Percentiles rank a stretch among this genome's conserved stretches.
Conservation (phyloP, 2,888 invertebrate genomes). For the Oxyteleia sp. region DNA sequence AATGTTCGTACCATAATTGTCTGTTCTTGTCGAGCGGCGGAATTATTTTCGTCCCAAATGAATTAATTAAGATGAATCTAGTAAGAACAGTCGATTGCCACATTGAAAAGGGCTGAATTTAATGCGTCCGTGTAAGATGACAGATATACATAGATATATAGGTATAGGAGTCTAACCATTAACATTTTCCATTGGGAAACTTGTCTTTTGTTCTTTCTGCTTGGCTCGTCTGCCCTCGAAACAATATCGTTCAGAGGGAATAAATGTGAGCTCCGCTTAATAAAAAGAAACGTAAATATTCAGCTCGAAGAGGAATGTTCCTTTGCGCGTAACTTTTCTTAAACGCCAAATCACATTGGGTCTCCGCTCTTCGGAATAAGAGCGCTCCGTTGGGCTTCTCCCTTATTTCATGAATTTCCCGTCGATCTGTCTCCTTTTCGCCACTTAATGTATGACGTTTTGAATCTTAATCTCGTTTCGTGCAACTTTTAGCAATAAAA, state of each 20-base stretch:
- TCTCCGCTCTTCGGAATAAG: constrained; percentile 9
- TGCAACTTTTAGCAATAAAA: constrained; percentile 23
- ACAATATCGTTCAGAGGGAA: constrained; percentile 70
- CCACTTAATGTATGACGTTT: constrained; percentile 25
- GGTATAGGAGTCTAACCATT: constrained; percentile 44
- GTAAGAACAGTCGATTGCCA: constrained; percentile 58
- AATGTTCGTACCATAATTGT: constrained; percentile 18
- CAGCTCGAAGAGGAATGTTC: constrained; percentile 48
- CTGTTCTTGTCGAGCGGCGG: constrained; percentile 8
- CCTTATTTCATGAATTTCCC: constrained; percentile 23
- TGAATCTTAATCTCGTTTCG: constrained; percentile 44
- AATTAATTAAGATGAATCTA: constrained; percentile 66
- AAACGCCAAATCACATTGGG: constrained; percentile 62
- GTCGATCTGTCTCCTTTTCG: constrained; percentile 24
- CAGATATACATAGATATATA: constrained; percentile 49
- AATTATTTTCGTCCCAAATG: constrained; percentile 68
- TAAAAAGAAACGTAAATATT: constrained; percentile 71
- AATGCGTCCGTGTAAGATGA: constrained; percentile 47
- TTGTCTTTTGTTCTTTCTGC: constrained; percentile 64
- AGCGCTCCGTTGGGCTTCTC: constrained; percentile 17
- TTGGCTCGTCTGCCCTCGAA: constrained; percentile 64
- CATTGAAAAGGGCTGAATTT: constrained; percentile 55
- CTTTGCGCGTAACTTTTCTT: constrained; percentile 56
- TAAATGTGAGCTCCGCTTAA: constrained; percentile 64
- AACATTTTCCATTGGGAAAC: constrained; percentile 71